These are phyloP conservation scores for Nestor notabilis DNA, from an alignment of 2,113 vertebrate species.

Conservation along the genomic window DNA sequence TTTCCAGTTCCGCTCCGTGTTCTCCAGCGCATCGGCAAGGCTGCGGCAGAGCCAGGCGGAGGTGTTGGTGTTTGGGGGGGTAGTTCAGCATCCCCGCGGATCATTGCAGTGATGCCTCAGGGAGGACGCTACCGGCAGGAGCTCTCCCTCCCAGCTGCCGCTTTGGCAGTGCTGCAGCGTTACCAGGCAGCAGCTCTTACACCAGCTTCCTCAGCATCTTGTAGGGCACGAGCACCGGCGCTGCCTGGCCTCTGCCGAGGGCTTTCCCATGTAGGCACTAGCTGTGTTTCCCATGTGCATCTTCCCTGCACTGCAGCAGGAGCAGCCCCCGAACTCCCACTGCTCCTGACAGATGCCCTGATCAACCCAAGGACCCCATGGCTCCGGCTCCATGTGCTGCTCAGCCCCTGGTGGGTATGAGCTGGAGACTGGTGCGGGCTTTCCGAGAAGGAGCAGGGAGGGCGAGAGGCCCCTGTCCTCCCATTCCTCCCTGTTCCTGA, in stretches of 20 bases:
- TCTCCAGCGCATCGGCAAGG: neutral
- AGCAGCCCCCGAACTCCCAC: fast-evolving
- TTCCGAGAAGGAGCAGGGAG: neutral
- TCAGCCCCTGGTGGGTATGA: neutral
- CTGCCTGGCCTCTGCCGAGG: neutral
- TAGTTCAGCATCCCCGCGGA: neutral
- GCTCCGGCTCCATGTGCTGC: neutral
- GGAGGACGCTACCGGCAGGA: neutral
- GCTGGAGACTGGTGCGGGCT: neutral
- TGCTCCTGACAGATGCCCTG: fast-evolving
- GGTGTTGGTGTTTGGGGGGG: neutral
- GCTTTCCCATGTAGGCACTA: neutral
- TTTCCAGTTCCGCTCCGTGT: neutral
- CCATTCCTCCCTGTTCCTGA: neutral
- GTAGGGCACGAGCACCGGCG: neutral
- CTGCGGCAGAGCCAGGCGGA: neutral
- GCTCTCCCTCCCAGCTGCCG: neutral
- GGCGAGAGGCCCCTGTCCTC: neutral
- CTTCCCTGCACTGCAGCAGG: fast-evolving
- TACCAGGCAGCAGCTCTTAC: neutral
- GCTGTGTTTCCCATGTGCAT: neutral
- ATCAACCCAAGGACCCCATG: fast-evolving
- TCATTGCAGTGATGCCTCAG: neutral
- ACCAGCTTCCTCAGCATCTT: neutral
- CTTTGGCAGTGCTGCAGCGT: neutral